Evolutionary conservation across 2,888 invertebrate species (phyloP).

Genomic region (Stenoptilia bipunctidactyla): DNA sequence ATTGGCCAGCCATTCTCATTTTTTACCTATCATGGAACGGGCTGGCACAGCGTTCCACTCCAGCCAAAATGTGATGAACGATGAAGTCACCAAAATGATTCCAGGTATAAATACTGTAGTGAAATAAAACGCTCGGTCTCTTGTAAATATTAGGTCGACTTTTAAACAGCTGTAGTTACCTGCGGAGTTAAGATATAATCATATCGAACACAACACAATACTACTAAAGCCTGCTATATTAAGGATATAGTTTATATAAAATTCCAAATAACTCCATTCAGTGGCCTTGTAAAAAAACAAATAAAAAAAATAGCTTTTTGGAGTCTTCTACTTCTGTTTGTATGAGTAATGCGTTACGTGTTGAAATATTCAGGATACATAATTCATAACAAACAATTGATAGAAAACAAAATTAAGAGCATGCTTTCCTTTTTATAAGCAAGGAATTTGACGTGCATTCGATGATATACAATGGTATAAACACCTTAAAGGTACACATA

Average conservation of each 20-base stretch:
- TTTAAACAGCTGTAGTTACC: slow-evolving; percentile 92
- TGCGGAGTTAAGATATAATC: slow-evolving; percentile 54
- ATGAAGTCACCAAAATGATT: slow-evolving; percentile 89
- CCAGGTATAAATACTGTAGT: slow-evolving; percentile 92
- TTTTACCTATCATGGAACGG: slow-evolving; percentile 90
- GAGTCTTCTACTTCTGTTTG: slow-evolving; percentile 42
- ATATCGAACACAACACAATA: slow-evolving; percentile 24
- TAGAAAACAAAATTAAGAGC: slow-evolving; percentile 30
- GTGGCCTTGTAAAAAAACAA: slow-evolving; percentile 56
- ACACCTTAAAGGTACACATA: background rate
- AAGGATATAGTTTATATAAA: slow-evolving; percentile 22
- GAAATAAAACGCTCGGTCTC: slow-evolving; percentile 92
- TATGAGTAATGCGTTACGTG: slow-evolving; percentile 69
- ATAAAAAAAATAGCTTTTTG: background rate
- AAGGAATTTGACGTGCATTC: slow-evolving; percentile 30
- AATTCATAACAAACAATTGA: slow-evolving; percentile 20
- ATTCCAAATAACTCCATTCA: slow-evolving; percentile 71
- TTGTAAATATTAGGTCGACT: slow-evolving; percentile 88
- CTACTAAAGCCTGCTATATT: background rate
- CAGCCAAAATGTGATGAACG: slow-evolving; percentile 90
- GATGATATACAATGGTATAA: slow-evolving; percentile 18
- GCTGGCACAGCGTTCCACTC: slow-evolving; percentile 93
- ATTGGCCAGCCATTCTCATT: slow-evolving; percentile 46
- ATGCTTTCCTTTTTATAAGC: slow-evolving; percentile 15
- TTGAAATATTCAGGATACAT: slow-evolving; percentile 16